These are phyloP conservation scores for Spheniscus humboldti DNA, from an alignment of 2,797 vertebrate genomes.

Conservation along the genomic window DNA sequence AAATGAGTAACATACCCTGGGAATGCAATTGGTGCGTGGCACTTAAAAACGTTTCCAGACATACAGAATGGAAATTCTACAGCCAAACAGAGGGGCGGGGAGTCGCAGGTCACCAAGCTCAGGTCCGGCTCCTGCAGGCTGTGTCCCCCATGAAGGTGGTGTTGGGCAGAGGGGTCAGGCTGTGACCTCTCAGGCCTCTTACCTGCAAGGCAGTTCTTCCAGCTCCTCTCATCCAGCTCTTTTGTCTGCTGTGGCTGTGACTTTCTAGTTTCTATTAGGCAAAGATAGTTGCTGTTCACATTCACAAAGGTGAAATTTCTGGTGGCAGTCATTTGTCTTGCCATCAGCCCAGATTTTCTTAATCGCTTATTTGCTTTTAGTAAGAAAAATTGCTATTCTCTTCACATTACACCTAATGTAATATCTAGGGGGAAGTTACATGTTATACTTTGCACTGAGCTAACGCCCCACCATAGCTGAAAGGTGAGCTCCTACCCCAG, in stretches of 20 bases:
- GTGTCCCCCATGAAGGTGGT: rapidly evolving
- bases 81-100: not conserved
- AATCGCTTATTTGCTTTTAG: not conserved
- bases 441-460: not conserved
- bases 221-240: not conserved
- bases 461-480: not conserved
- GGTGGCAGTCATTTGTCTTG: not conserved
- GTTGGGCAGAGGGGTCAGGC: not conserved
- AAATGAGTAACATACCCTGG: not conserved
- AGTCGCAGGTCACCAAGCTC: not conserved
- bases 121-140: not conserved
- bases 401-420: not conserved
- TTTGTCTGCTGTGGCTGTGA: not conserved
- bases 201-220: not conserved
- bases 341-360: not conserved
- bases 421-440: rapidly evolving
- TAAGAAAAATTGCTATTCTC: not conserved
- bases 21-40: rapidly evolving
- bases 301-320: not conserved
- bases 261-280: not conserved
- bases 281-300: not conserved
- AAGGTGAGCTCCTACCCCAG: not conserved
- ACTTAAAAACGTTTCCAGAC: not conserved
- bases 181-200: not conserved
- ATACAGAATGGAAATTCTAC: not conserved